Conservation (phyloP, 2,797 vertebrate genomes). For the Neostethus bicornis region DNA sequence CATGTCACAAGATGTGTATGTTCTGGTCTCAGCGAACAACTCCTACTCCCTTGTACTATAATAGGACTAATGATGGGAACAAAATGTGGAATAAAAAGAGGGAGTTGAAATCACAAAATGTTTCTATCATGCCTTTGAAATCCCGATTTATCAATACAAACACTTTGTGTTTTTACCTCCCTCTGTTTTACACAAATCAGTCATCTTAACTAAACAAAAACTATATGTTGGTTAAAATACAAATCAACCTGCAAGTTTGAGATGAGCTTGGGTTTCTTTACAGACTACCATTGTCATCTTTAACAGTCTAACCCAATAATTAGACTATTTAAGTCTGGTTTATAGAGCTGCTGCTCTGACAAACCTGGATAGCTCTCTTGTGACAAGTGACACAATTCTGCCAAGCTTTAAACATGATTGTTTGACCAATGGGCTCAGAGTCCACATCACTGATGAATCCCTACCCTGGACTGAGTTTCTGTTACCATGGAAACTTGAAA, state of each 20-base stretch:
- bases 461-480: slow-evolving; percentile 61
- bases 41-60: slow-evolving; percentile 44
- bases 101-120: background rate
- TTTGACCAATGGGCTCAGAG: slow-evolving; percentile 60
- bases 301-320: slow-evolving; percentile 4
- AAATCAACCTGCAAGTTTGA: background rate
- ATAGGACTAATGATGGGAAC: slow-evolving; percentile 31
- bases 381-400: slow-evolving; percentile 33
- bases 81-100: background rate
- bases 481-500: slow-evolving; percentile 78
- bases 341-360: slow-evolving; percentile 2
- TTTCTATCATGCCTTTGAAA: background rate
- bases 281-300: slow-evolving; percentile 5
- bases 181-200: no score
- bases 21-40: slow-evolving; percentile 63
- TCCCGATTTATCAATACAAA: no score
- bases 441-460: slow-evolving; percentile 58
- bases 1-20: slow-evolving; percentile 68
- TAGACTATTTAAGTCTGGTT: slow-evolving; percentile 3
- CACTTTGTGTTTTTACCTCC: no score
- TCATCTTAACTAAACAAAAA: no score
- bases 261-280: background rate
- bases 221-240: background rate
- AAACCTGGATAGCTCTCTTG: slow-evolving; percentile 12
- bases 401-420: slow-evolving; percentile 44